phyloP scores from a whole-genome alignment of 2,113 vertebrate genomes.

The Calidris pygmaea region DNA sequence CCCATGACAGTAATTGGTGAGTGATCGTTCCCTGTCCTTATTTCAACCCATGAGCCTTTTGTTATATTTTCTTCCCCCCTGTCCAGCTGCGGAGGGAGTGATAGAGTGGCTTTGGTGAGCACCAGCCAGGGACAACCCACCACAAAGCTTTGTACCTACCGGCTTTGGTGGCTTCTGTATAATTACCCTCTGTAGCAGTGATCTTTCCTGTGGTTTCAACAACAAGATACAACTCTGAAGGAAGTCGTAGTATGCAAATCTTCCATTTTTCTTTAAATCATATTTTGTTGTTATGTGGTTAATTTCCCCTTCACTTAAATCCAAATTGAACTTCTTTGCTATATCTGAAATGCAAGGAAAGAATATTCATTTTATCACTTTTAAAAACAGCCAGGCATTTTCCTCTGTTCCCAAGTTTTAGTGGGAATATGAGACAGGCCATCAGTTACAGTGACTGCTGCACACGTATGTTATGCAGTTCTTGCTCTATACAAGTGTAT shows the following conservation, averaged over 20 bases:
- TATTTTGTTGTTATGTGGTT: slow-evolving; percentile 70
- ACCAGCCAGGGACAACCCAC: background rate
- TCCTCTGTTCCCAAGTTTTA: background rate
- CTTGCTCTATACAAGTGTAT: background rate
- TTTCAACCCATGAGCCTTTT: background rate
- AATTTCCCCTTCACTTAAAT: slow-evolving; percentile 65
- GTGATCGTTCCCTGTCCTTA: background rate
- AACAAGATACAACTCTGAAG: slow-evolving; percentile 73
- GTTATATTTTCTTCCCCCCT: background rate
- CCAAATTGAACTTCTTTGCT: slow-evolving; percentile 63
- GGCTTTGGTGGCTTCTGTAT: slow-evolving; percentile 60
- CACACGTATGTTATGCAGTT: background rate
- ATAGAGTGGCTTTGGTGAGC: background rate
- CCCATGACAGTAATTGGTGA: background rate
- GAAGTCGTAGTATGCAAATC: slow-evolving; percentile 73
- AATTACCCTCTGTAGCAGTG: slow-evolving; percentile 42
- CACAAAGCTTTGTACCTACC: slow-evolving; percentile 5
- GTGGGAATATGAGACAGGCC: background rate
- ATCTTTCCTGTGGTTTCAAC: slow-evolving; percentile 43
- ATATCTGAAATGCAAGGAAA: slow-evolving; percentile 62
- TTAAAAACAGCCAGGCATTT: background rate
- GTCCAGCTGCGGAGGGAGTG: background rate
- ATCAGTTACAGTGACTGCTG: background rate
- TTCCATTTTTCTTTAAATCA: slow-evolving; percentile 54
- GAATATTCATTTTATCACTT: background rate